Evolutionary conservation across 2,113 vertebrate genomes (phyloP).

Genomic region (Leucoraja erinaceus): DNA sequence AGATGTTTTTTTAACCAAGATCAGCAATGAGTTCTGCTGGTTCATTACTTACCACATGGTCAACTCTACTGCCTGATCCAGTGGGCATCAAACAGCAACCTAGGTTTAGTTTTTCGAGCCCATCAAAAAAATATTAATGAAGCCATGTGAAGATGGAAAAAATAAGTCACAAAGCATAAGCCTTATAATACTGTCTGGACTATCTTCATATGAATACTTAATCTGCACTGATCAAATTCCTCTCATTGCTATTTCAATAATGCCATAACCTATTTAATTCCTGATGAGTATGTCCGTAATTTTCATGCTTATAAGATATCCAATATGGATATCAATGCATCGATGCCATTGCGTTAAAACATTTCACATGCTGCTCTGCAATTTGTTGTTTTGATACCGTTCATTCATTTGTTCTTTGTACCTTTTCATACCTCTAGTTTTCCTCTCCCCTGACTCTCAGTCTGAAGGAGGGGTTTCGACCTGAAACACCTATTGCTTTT

Average conservation of each 20-base stretch:
- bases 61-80: neutral
- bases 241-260: neutral
- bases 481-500: too few relatives aligned
- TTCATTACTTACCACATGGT: too few relatives aligned
- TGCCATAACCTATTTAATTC: neutral
- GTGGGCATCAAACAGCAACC: neutral
- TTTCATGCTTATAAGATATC: neutral
- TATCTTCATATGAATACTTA: neutral
- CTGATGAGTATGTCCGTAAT: neutral
- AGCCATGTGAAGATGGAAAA: neutral
- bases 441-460: too few relatives aligned
- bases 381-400: too few relatives aligned
- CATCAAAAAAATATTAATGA: neutral
- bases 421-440: too few relatives aligned
- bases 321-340: neutral
- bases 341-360: neutral
- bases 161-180: neutral
- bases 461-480: too few relatives aligned
- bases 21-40: too few relatives aligned
- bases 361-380: neutral
- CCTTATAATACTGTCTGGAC: neutral
- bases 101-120: neutral
- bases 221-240: neutral
- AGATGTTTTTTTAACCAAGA: too few relatives aligned
- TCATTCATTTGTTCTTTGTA: too few relatives aligned